Conservation (phyloP, 2,888 invertebrate genomes). For the Heterodera filipjevi region DNA sequence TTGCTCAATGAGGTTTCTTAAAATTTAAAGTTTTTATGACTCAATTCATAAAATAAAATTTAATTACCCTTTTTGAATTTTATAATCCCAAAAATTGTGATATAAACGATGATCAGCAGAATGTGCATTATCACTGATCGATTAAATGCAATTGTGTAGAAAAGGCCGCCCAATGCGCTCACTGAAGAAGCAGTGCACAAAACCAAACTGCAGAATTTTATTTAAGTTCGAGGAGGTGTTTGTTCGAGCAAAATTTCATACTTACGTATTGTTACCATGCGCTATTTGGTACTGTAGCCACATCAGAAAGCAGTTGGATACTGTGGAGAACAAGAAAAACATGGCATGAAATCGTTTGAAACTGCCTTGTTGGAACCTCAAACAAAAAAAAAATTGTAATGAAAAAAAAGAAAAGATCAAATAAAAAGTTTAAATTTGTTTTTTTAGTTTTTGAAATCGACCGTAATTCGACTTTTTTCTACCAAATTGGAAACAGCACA, state of each 20-base stretch:
- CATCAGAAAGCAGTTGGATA: not conserved
- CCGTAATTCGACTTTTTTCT: no score
- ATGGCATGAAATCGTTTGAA: not conserved
- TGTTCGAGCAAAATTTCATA: not conserved
- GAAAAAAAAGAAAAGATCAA: no score
- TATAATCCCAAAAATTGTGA: not conserved
- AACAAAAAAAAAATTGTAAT: not conserved
- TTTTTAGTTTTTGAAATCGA: no score
- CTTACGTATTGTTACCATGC: not conserved
- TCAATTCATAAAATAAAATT: no score
- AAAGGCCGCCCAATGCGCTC: not conserved
- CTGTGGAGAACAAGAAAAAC: not conserved
- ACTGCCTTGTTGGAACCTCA: not conserved
- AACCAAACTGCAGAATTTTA: not conserved
- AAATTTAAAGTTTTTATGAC: no score
- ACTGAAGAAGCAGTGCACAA: not conserved
- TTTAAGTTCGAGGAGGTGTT: not conserved
- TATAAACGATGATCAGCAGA: not conserved
- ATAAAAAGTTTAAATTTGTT: not conserved
- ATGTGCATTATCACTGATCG: slow-evolving; percentile 3
- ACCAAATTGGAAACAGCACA: slow-evolving; percentile 16
- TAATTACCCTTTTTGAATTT: not conserved
- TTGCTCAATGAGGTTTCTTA: no score
- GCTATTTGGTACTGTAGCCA: not conserved
- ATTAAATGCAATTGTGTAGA: not conserved